Percentiles rank a stretch among this genome's conserved stretches.
phyloP scores from a whole-genome alignment of 2,797 vertebrate genomes.

The Mus caroli region DNA sequence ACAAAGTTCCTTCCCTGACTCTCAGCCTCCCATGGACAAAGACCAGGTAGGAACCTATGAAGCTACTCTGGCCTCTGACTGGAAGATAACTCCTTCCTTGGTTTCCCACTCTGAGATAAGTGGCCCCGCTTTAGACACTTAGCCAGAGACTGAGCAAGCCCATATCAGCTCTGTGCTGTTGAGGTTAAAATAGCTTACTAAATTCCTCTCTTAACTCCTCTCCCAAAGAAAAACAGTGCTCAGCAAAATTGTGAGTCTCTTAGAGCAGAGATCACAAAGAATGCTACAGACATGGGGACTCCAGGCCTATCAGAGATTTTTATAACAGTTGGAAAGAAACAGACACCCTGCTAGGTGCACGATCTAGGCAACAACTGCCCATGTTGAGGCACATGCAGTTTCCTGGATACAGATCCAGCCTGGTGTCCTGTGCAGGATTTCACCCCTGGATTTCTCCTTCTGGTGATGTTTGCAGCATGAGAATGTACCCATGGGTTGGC shows the following conservation, averaged over 20 bases:
- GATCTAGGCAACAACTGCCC: not conserved
- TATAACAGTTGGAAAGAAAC: not conserved
- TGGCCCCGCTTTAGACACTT: not conserved
- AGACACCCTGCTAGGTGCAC: not conserved
- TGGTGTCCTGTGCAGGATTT: not conserved
- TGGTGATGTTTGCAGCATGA: not conserved
- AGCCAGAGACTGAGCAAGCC: not conserved
- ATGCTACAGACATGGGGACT: not conserved
- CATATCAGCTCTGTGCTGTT: not conserved
- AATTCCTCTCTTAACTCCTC: not conserved
- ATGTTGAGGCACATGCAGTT: too few relatives aligned
- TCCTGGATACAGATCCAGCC: not conserved
- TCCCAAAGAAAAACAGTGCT: not conserved
- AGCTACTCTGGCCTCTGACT: not conserved
- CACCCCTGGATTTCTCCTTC: not conserved
- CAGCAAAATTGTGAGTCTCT: not conserved
- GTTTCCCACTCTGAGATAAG: not conserved
- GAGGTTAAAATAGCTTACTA: not conserved
- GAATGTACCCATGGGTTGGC: not conserved
- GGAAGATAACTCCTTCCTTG: not conserved
- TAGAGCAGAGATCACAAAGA: not conserved
- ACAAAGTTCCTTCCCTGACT: not conserved
- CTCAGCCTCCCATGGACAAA: not conserved
- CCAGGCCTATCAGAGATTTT: not conserved
- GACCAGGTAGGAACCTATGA: not conserved